phyloP scores from a whole-genome alignment of 1,140 invertebrate species.

The Asbolus verrucosus region DNA sequence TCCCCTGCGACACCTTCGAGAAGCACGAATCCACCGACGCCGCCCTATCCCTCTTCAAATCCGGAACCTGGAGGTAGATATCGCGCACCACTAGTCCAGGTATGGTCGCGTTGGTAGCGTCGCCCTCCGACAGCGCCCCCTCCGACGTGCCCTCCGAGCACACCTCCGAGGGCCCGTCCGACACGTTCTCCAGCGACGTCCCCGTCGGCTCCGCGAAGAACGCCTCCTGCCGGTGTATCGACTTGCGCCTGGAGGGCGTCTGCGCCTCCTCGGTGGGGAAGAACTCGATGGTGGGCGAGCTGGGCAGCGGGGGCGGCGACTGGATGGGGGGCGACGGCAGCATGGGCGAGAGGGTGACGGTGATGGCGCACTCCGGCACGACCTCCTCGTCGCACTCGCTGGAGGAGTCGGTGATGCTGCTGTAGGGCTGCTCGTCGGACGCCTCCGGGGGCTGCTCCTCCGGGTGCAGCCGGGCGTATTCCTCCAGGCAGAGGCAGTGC shows the following conservation, averaged over 20 bases:
- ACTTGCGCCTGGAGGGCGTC: slow-evolving; percentile 68
- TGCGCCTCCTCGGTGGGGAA: slow-evolving; percentile 66
- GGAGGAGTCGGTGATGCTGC: slow-evolving; percentile 69
- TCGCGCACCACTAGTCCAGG: slow-evolving; percentile 70
- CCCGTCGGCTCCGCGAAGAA: slow-evolving; percentile 78
- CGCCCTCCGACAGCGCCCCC: slow-evolving; percentile 66
- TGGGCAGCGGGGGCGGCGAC: slow-evolving; percentile 65
- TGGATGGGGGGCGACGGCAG: slow-evolving; percentile 64
- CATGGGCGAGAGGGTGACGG: slow-evolving; percentile 76
- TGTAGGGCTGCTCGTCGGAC: slow-evolving; percentile 66
- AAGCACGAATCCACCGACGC: slow-evolving; percentile 87
- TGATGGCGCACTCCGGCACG: slow-evolving; percentile 69
- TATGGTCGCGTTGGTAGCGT: slow-evolving; percentile 60
- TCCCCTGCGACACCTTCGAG: slow-evolving; percentile 75
- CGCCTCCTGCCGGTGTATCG: slow-evolving; percentile 82
- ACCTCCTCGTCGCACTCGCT: slow-evolving; percentile 65
- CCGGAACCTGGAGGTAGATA: slow-evolving; percentile 85
- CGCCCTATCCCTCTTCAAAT: slow-evolving; percentile 82
- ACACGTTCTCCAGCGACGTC: slow-evolving; percentile 75
- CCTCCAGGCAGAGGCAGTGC: slow-evolving; percentile 74
- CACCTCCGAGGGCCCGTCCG: slow-evolving; percentile 69
- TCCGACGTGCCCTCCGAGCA: slow-evolving; percentile 67
- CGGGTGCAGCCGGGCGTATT: slow-evolving; percentile 69
- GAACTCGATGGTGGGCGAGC: slow-evolving; percentile 65
- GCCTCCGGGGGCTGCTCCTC: slow-evolving; percentile 67